These are phyloP conservation scores for Porites divaricata DNA, from an alignment of 92 coral and sea anemone genomes.

Conservation along the genomic window DNA sequence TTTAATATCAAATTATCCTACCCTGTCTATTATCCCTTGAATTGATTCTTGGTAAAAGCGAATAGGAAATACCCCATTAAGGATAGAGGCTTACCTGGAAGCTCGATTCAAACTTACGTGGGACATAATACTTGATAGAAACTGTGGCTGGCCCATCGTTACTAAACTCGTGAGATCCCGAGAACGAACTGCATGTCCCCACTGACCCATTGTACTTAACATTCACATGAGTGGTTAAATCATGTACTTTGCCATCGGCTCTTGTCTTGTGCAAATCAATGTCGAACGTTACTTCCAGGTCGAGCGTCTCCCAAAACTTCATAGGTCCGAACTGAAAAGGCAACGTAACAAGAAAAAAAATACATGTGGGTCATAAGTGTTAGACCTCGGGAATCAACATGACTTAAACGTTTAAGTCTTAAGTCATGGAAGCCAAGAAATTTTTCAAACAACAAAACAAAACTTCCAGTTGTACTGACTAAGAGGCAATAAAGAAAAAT, in stretches of 20 bases:
- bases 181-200: constrained; percentile 49
- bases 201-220: constrained; percentile 61
- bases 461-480: too few relatives aligned
- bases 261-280: constrained; percentile 13
- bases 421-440: too few relatives aligned
- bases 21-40: too few relatives aligned
- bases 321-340: constrained; percentile 60
- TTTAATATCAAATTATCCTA: too few relatives aligned
- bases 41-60: too few relatives aligned
- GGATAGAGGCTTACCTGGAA: neutral
- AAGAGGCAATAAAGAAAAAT: too few relatives aligned
- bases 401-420: too few relatives aligned
- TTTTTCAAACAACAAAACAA: too few relatives aligned
- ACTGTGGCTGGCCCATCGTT: constrained; percentile 34
- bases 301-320: constrained; percentile 34
- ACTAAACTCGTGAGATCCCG: constrained; percentile 49
- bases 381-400: too few relatives aligned
- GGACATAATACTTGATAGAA: constrained; percentile 38
- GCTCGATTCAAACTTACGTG: constrained; percentile 1
- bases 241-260: constrained; percentile 51
- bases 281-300: constrained; percentile 11
- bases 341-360: too few relatives aligned
- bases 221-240: constrained; percentile 39
- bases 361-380: too few relatives aligned
- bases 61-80: too few relatives aligned